Conservation (phyloP, 2,888 invertebrate genomes). For the Athetis lepigone region DNA sequence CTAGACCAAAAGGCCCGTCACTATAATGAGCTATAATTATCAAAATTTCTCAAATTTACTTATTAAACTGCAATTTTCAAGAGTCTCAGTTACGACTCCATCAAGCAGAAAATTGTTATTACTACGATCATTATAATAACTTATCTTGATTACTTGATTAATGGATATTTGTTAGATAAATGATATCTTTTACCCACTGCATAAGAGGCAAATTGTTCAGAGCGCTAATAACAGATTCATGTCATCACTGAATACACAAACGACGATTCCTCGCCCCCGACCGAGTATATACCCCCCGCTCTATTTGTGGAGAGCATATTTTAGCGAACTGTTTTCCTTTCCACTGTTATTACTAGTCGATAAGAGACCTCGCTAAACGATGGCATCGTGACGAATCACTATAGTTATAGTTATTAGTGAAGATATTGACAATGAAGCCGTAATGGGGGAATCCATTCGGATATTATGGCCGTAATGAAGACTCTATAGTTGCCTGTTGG, state of each 20-base stretch:
- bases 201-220: not conserved
- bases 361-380: slow-evolving; percentile 23
- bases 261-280: not conserved
- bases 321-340: slow-evolving; percentile 47
- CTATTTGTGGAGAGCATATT: slow-evolving; percentile 27
- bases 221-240: not conserved
- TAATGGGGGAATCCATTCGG: not conserved
- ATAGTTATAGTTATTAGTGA: slow-evolving; percentile 13
- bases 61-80: too few relatives aligned
- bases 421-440: slow-evolving; percentile 14
- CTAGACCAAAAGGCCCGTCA: too few relatives aligned
- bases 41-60: too few relatives aligned
- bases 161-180: not conserved
- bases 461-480: too few relatives aligned
- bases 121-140: not conserved
- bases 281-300: too few relatives aligned
- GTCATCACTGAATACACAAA: not conserved
- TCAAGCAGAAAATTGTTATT: too few relatives aligned
- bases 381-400: not conserved
- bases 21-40: too few relatives aligned
- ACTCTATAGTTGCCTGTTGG: too few relatives aligned
- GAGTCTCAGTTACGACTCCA: too few relatives aligned
- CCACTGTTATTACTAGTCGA: slow-evolving; percentile 24
- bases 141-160: not conserved
- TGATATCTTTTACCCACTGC: not conserved